These are phyloP conservation scores for Thera obeliscata DNA, from an alignment of 2,888 invertebrate species.

Conservation along the genomic window DNA sequence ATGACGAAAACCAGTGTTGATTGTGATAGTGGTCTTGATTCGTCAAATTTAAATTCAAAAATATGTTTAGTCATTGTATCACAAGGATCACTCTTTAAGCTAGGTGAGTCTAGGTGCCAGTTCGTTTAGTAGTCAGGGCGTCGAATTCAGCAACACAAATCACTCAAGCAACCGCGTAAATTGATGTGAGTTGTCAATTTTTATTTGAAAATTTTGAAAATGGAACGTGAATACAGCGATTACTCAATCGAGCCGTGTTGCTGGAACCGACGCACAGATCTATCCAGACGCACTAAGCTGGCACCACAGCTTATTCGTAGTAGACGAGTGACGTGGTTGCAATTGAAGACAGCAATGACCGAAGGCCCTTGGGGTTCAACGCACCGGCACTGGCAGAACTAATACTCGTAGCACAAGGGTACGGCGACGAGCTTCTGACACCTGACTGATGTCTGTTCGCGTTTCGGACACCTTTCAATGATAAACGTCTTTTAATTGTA, in stretches of 20 bases:
- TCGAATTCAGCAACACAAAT: too few species aligned
- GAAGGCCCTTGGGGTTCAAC: conserved; percentile 35
- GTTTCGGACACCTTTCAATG: conserved; percentile 19
- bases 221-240: too few species aligned
- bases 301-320: conserved; percentile 16
- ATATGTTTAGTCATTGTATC: too few species aligned
- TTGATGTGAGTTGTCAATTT: too few species aligned
- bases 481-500: conserved; percentile 25
- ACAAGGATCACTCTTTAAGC: too few species aligned
- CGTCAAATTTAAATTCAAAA: background rate
- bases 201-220: too few species aligned
- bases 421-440: conserved; percentile 26
- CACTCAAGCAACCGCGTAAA: too few species aligned
- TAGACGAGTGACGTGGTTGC: conserved; percentile 25
- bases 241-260: too few species aligned
- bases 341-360: conserved; percentile 34
- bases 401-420: conserved; percentile 7
- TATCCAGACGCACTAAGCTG: conserved; percentile 15
- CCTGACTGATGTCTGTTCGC: conserved; percentile 32
- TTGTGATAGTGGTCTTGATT: background rate
- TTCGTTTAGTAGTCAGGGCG: too few species aligned
- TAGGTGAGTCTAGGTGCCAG: too few species aligned
- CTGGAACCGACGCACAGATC: conserved; percentile 3
- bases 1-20: background rate
- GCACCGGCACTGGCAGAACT: conserved; percentile 17